These are phyloP conservation scores for Regulus satrapa DNA, from an alignment of 2,113 vertebrate genomes.

Conservation along the genomic window DNA sequence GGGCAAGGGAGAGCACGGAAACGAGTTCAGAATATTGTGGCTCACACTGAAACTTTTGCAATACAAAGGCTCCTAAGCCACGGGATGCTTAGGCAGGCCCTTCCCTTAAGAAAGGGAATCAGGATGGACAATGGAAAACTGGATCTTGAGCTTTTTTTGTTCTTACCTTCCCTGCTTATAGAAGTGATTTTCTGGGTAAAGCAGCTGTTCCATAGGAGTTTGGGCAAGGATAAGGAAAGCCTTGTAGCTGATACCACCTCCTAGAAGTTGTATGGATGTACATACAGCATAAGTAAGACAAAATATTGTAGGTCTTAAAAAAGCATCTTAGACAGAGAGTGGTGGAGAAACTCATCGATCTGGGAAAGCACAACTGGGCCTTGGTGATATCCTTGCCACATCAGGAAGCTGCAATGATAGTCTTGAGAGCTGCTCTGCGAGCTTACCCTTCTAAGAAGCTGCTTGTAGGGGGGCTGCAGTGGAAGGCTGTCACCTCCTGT, in stretches of 20 bases:
- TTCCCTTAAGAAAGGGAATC: background rate
- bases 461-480: background rate
- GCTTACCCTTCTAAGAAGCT: background rate
- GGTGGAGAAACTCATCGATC: background rate
- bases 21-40: background rate
- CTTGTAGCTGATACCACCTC: background rate
- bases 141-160: background rate
- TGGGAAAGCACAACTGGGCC: background rate
- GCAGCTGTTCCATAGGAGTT: background rate
- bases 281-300: background rate
- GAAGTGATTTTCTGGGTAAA: background rate
- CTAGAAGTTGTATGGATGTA: background rate
- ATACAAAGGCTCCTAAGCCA: background rate
- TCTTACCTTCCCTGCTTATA: background rate
- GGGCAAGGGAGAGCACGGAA: background rate
- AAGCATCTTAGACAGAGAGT: background rate
- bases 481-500: background rate
- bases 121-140: background rate
- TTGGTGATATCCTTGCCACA: background rate
- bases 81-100: background rate
- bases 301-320: background rate
- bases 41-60: background rate
- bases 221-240: background rate
- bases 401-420: background rate
- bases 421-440: background rate